Evolutionary conservation across 2,113 vertebrate species (phyloP).

Genomic region (Indicator maculatus): DNA sequence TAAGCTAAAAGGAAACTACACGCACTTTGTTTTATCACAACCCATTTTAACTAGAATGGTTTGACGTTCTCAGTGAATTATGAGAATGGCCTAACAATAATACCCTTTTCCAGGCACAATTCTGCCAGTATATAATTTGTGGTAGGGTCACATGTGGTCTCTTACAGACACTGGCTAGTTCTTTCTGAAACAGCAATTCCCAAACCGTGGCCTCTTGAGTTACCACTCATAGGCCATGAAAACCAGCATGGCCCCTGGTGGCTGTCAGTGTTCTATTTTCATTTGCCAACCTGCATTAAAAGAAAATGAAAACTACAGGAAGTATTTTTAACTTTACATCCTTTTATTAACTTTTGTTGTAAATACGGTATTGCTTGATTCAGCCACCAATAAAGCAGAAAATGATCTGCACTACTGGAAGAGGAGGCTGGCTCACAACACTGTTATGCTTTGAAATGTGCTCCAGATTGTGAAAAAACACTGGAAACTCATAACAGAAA

Average conservation of each 20-base stretch:
- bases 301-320: neutral
- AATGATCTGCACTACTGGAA: neutral
- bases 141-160: neutral
- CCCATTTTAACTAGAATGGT: neutral
- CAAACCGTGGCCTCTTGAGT: neutral
- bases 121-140: neutral
- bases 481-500: conserved; percentile 7
- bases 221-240: neutral
- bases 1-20: neutral
- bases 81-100: neutral
- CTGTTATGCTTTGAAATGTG: neutral
- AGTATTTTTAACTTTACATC: neutral
- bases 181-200: neutral
- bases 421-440: neutral
- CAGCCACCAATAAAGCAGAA: conserved; percentile 14
- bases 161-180: neutral
- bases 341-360: neutral
- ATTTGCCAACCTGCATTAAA: neutral
- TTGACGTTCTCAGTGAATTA: neutral
- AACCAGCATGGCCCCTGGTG: neutral
- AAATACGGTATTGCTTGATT: neutral
- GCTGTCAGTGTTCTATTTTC: neutral
- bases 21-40: neutral
- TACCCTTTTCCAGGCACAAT: neutral
- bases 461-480: neutral